phyloP scores from a whole-genome alignment of 2,888 invertebrate species.

The Heteromurus nitidus region DNA sequence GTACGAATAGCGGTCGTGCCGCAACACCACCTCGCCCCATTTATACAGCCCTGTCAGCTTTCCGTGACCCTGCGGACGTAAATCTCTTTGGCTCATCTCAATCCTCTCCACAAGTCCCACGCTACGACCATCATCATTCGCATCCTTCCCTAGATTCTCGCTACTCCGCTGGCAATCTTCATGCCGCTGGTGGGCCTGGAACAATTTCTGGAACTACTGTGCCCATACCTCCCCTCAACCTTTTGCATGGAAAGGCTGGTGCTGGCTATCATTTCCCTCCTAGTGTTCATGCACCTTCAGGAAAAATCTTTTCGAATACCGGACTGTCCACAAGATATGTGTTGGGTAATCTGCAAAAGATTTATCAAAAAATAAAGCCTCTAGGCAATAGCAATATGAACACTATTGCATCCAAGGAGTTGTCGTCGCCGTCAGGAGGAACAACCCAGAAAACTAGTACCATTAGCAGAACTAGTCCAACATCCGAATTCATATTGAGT shows the following conservation, averaged over 20 bases:
- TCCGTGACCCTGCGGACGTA: constrained; percentile 73
- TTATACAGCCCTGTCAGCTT: constrained; percentile 73
- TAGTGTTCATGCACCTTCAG: constrained; percentile 50
- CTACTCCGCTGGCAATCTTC: constrained; percentile 40
- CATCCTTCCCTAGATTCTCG: constrained; percentile 56
- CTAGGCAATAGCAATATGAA: constrained; percentile 27
- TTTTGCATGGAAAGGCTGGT: constrained; percentile 56
- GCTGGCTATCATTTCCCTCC: constrained; percentile 60
- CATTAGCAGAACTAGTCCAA: constrained; percentile 37
- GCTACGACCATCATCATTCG: constrained; percentile 57
- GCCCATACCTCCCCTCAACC: constrained; percentile 53
- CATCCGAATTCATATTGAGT: constrained; percentile 36
- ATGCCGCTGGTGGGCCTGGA: constrained; percentile 32
- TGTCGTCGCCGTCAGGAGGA: constrained; percentile 38
- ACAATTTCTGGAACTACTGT: constrained; percentile 20
- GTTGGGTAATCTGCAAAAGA: constrained; percentile 72
- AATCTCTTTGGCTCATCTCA: constrained; percentile 73
- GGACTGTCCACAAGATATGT: constrained; percentile 72
- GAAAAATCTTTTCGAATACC: constrained; percentile 55
- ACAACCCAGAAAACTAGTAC: constrained; percentile 40
- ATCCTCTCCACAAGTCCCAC: constrained; percentile 68
- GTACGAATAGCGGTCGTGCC: constrained; percentile 63
- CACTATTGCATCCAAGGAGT: constrained; percentile 33
- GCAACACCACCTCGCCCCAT: constrained; percentile 72
- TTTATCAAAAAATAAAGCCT: constrained; percentile 72